phyloP scores from a whole-genome alignment of 2,888 invertebrate genomes.

The Xiphydria camelus region DNA sequence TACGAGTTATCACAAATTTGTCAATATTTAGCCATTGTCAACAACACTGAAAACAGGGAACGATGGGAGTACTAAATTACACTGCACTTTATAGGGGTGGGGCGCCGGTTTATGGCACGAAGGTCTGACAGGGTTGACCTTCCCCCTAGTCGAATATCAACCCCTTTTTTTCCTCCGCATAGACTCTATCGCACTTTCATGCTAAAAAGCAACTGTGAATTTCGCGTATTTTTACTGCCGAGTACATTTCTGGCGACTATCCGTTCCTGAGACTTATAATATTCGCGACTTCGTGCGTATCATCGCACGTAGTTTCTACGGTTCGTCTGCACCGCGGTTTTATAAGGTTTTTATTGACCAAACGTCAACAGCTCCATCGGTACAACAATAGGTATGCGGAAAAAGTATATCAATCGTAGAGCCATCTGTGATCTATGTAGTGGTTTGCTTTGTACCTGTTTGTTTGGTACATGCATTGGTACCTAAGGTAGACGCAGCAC shows the following conservation, averaged over 20 bases:
- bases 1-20: slow-evolving; percentile 16
- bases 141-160: slow-evolving; percentile 6
- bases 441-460: no score
- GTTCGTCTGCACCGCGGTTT: not conserved
- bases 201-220: no score
- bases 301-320: not conserved
- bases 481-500: no score
- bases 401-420: no score
- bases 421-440: no score
- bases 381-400: no score
- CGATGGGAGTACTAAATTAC: slow-evolving; percentile 4
- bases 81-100: slow-evolving; percentile 26
- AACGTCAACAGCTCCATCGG: slow-evolving; percentile 23
- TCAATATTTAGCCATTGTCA: slow-evolving; percentile 26
- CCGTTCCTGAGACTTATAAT: not conserved
- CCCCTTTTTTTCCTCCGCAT: slow-evolving; percentile 4
- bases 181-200: no score
- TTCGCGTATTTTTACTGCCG: not conserved
- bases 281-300: not conserved
- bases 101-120: slow-evolving; percentile 33
- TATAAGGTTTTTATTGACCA: slow-evolving; percentile 33
- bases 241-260: not conserved
- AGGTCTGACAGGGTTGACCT: slow-evolving; percentile 24
- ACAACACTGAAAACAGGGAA: not conserved
- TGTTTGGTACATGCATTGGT: no score